Evolutionary conservation across 2,888 invertebrate species (phyloP).

Genomic region (Schizotus pectinicornis): DNA sequence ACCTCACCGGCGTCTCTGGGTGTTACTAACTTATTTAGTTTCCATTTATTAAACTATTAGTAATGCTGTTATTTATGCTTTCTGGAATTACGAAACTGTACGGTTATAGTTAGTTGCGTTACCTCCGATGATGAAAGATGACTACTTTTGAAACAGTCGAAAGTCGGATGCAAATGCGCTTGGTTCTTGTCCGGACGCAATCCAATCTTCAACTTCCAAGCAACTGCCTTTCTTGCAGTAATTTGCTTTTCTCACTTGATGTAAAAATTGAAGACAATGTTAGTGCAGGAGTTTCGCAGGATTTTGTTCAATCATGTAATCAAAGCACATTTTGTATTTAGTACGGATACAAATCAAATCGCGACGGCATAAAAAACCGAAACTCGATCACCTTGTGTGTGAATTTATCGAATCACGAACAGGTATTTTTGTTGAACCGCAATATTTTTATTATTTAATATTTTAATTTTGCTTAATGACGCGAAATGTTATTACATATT

Average conservation of each 20-base stretch:
- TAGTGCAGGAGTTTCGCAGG: too few relatives aligned
- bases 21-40: constrained; percentile 19
- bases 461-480: constrained; percentile 14
- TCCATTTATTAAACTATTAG: constrained; percentile 24
- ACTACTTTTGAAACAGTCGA: constrained; percentile 10
- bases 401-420: constrained; percentile 34
- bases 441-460: too few relatives aligned
- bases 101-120: constrained; percentile 9
- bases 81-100: constrained; percentile 10
- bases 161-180: background rate
- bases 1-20: constrained; percentile 11
- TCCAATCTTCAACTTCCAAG: too few relatives aligned
- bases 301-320: too few relatives aligned
- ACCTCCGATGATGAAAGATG: constrained; percentile 11
- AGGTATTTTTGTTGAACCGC: constrained; percentile 31
- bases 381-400: constrained; percentile 36
- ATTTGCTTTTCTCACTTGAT: too few relatives aligned
- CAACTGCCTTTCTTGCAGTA: too few relatives aligned
- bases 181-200: too few relatives aligned
- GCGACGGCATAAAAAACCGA: constrained; percentile 15
- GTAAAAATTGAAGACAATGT: too few relatives aligned
- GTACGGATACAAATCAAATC: constrained; percentile 13
- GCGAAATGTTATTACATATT: constrained; percentile 2
- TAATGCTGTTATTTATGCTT: constrained; percentile 10
- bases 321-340: constrained; percentile 3